Base-by-base conservation (phyloP, 2,888 invertebrate genomes). In the Taphrorychus bicolor region DNA sequence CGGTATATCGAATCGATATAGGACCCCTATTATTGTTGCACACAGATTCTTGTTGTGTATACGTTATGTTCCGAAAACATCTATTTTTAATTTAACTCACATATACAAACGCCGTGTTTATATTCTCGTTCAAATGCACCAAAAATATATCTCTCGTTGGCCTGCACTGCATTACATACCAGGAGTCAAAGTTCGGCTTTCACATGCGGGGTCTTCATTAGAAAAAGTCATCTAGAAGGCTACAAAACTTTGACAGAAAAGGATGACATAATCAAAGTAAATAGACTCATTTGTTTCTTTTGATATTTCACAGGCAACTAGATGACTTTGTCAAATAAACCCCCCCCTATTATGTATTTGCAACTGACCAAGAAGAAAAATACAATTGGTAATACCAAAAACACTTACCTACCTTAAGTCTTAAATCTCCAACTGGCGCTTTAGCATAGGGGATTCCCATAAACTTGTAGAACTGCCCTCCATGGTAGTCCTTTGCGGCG, bases 371-470 rank as follows among this genome's bases (percentile, higher is more conserved):
- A n/a, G n/a, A n/a, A n/a, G n/a, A n/a, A n/a, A n/a, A n/a, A n/a
- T n/a, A n/a, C n/a, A n/a, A 1, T 32, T 32, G 32, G 32, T 32
- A 32, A 45, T 32, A 32, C 11, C 32, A 32, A 11, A 32, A 5
- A 32, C 7, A 32, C 5, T 14, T 14, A 51, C 59, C 52, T 69
- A 72, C 72, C 70, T 69, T 70, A 64, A 70, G 70, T 60, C 72
- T 69, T 24, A 71, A 53, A 21, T 72, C 72, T 61, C 72, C 70
- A 23, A 60, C 32, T 7, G 70, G 70, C 5, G 72, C 72, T 59
- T 79, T 77, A 0, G 79, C 82, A 61, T 80, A 82, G 0, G 81
- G 81, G 56, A 81, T 78, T 21, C 80, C 79, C 68, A 76, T 75
- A 70, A 81, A 81, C 66, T 76, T 76, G 24, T 73, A 75, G 73